Evolutionary conservation across 1,140 invertebrate species (phyloP).

Genomic region (Eumeta japonica): DNA sequence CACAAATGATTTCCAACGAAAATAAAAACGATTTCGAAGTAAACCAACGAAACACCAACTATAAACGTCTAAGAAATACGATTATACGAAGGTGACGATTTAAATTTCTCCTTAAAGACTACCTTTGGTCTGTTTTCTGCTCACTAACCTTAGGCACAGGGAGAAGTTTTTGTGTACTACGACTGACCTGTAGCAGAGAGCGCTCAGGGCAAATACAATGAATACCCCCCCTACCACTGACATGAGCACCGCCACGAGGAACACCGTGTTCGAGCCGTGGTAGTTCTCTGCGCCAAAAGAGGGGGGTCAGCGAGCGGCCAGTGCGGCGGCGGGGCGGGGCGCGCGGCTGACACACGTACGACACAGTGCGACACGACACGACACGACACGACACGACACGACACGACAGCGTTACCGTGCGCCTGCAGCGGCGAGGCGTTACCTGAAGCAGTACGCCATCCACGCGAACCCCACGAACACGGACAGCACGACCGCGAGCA

Average conservation of each 20-base stretch:
- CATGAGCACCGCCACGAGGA: conserved; percentile 95
- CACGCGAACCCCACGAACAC: conserved; percentile 94
- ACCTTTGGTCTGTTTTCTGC: conserved; percentile 71
- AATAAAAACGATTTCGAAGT: conserved; percentile 45
- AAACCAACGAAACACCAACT: conserved; percentile 51
- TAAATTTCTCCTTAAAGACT: conserved; percentile 61
- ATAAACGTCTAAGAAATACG: conserved; percentile 54
- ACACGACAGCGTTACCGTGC: conserved; percentile 52
- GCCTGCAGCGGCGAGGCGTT: no score
- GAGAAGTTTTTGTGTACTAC: conserved; percentile 97
- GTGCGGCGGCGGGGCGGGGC: conserved; percentile 7
- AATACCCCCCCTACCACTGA: conserved; percentile 98
- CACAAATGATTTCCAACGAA: conserved; percentile 43
- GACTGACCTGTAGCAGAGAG: conserved; percentile 99
- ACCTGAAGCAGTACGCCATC: conserved; percentile 95
- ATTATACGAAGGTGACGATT: conserved; percentile 56
- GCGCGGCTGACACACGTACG: conserved; percentile 14
- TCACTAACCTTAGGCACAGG: conserved; percentile 95
- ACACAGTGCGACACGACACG: conserved; percentile 16
- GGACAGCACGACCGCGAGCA: conserved; percentile 86
- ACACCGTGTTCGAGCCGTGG: conserved; percentile 92
- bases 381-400: conserved; percentile 39
- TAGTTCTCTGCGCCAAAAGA: conserved; percentile 76
- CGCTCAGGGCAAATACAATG: conserved; percentile 96
- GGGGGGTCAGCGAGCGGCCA: conserved; percentile 24